Base-by-base conservation (phyloP, 2,888 invertebrate species). In the Brachyptera risi region DNA sequence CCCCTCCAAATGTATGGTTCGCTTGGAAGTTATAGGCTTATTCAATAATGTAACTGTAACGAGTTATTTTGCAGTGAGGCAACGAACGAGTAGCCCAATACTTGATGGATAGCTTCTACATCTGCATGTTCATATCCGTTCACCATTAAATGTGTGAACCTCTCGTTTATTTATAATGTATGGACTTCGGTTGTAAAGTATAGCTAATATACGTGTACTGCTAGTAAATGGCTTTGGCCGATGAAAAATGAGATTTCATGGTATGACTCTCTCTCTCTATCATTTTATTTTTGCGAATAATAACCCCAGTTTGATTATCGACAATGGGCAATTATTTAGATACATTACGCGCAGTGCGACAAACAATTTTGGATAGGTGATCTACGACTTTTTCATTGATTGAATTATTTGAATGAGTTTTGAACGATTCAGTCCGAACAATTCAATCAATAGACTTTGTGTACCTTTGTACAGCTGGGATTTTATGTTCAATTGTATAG, bases 91-190 rank as follows among this genome's bases (percentile, higher is more conserved):
- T 17, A 17, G 13, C 4, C 3, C 4, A 4, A 4, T 4, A 3
- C 3, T 44, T 44, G 44, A 44, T 44, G 44, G 44, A 44, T 44
- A 15, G 44, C 19, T 11, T 19, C 44, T n/a, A n/a, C 40, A 38
- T 38, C 40, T 38, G 40, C 40, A 38, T 38, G 40, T 13, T 40
- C 40, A 40, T 40, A 40, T 40, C 40, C 40, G 40, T 19, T 44
- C 17, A 11, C 44, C 44, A 44, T 44, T 44, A 44, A 44, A 44
- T 19, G 11, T 11, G 44, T 21, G 44, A 21, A 21, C 17, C n/a
- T 17, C 44, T n/a, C 44, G 44, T 17, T 44, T 44, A n/a, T 17
- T 3, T 11, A 31, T 11, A 31, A 31, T 31, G 5, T 44, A 17
- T 44, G 19, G 17, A 44, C 44, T 40, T 9, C 40, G 40, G n/a